phyloP scores from a whole-genome alignment of 2,888 invertebrate genomes.

The Leptopilina syphax region DNA sequence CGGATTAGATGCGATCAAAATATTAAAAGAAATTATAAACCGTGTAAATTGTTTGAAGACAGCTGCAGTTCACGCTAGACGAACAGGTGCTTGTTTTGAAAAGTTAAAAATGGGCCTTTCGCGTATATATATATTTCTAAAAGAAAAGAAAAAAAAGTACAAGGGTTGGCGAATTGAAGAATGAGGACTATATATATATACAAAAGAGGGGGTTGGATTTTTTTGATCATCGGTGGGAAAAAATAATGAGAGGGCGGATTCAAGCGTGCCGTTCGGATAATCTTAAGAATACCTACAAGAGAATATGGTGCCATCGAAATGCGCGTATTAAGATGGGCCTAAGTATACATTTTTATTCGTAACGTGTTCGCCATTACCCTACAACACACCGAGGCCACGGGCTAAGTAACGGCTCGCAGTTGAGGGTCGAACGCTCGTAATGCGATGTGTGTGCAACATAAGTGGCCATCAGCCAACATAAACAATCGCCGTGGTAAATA shows the following conservation, averaged over 20 bases:
- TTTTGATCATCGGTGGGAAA: conserved; percentile 59
- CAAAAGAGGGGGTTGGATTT: conserved; percentile 5
- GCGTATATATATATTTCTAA: neutral
- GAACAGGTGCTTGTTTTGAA: conserved; percentile 7
- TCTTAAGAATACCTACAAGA: conserved; percentile 49
- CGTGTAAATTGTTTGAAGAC: conserved; percentile 17
- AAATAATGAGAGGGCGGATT: conserved; percentile 63
- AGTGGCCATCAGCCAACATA: conserved; percentile 77
- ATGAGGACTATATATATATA: neutral
- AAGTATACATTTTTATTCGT: conserved; percentile 77
- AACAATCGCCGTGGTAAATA: conserved; percentile 76
- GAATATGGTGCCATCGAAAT: conserved; percentile 61
- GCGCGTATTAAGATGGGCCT: conserved; percentile 62
- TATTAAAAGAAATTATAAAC: conserved; percentile 1
- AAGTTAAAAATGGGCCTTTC: conserved; percentile 16
- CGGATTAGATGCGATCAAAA: neutral
- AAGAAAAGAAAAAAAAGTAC: conserved; percentile 22
- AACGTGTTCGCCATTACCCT: conserved; percentile 77
- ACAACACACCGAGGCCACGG: conserved; percentile 72
- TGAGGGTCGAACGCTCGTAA: conserved; percentile 66
- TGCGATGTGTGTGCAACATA: conserved; percentile 75
- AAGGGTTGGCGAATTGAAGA: conserved; percentile 13
- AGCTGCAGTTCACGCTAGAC: conserved; percentile 10
- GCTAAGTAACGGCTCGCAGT: conserved; percentile 70
- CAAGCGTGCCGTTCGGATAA: conserved; percentile 45